Evolutionary conservation across 2,888 invertebrate species (phyloP), one percentile per base, ranked within the genome.

Genomic region (Tricholauxania praeusta): DNA sequence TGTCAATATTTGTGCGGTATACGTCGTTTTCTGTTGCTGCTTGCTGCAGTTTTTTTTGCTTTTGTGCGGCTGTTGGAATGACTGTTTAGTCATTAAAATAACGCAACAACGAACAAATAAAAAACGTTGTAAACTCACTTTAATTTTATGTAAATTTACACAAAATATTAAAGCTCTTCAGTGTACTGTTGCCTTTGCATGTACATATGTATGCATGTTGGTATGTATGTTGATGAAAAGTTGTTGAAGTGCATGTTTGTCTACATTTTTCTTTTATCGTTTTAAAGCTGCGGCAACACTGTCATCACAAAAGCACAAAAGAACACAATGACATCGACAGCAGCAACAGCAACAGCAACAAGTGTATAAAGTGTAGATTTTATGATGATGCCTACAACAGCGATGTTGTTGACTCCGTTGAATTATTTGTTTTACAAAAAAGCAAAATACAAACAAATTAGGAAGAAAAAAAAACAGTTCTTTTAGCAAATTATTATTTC

Each of bases 81-180:
- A 15, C 32, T 17, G 28, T n/a, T 32, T n/a, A 60, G 60, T 60
- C 60, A 60, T 60, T 60, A 60, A 60, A 60, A 52, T 39, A 65
- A 28, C 19, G 12, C 15, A 22, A 65, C 22, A 39, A 39, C 39
- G 39, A 39, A 39, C 39, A 39, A 39, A 39, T 39, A 39, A 39
- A 51, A 65, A 49, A 19, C 65, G 22, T 12, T 28, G 51, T 60
- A 60, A 51, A 65, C 65, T 39, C 39, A 65, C 51, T 52, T 49
- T 12, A 51, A 22, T 15, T 57, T 57, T 67, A 22, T 67, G 53
- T 39, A 67, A 67, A 67, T 57, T 67, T 67, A 67, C 67, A 67
- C 57, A 57, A 67, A 67, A 67, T 55, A 53, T 67, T 57, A 57
- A 65, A 49, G 51, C 10, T 28, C 60, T 32, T 60, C 19, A 60